These are phyloP conservation scores for Crenichthys baileyi DNA, from an alignment of 2,797 vertebrate species.

Conservation along the genomic window DNA sequence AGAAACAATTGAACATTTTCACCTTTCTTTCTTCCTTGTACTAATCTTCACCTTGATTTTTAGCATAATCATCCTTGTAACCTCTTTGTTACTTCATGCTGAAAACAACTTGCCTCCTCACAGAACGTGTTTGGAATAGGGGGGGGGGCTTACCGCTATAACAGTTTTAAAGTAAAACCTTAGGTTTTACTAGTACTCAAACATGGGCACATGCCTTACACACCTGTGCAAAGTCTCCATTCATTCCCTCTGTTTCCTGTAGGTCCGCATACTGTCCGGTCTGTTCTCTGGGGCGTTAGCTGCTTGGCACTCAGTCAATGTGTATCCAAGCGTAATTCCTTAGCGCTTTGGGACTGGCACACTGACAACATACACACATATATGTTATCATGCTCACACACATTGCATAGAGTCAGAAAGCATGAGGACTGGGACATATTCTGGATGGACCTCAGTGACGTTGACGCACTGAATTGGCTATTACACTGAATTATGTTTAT, in stretches of 20 bases:
- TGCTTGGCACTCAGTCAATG: constrained; percentile 55
- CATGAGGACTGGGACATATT: neutral
- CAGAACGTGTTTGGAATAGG: neutral
- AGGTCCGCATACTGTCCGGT: constrained; percentile 61
- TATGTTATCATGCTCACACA: neutral
- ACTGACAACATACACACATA: constrained; percentile 45
- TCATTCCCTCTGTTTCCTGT: constrained; percentile 65
- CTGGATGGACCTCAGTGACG: neutral
- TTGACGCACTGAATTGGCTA: neutral
- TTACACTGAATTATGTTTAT: neutral
- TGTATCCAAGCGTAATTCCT: constrained; percentile 61
- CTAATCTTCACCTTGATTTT: neutral
- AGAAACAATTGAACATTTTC: neutral
- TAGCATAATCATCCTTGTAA: too few species aligned
- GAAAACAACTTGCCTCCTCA: neutral
- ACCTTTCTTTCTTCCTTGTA: neutral
- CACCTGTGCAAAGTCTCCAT: constrained; percentile 73
- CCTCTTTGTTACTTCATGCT: neutral
- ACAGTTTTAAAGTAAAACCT: constrained; percentile 6
- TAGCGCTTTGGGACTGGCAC: constrained; percentile 74
- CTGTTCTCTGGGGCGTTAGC: constrained; percentile 73
- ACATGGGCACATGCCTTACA: constrained; percentile 37
- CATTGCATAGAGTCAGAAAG: neutral
- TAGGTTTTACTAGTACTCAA: constrained; percentile 37
- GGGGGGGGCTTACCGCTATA: neutral